These are phyloP conservation scores for Aphidius ervi DNA, from an alignment of 1,140 invertebrate genomes.

Conservation along the genomic window DNA sequence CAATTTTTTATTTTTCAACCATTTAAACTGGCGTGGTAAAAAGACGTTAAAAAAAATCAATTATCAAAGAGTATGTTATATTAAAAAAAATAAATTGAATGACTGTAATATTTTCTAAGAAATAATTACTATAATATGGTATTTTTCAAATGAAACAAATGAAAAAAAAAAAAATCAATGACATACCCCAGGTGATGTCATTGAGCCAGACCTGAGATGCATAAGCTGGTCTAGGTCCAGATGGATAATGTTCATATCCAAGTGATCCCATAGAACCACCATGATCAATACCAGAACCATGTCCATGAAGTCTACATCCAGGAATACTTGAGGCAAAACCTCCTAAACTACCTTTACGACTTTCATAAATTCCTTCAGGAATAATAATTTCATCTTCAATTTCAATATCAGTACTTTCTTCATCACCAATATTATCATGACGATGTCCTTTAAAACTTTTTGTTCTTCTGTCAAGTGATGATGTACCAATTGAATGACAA, in stretches of 20 bases:
- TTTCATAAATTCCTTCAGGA: constrained; percentile 39
- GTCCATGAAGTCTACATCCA: constrained; percentile 43
- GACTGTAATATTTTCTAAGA: neutral
- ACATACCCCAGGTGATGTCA: constrained; percentile 52
- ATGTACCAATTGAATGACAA: constrained; percentile 2
- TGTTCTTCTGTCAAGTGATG: constrained; percentile 19
- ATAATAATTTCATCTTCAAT: constrained; percentile 36
- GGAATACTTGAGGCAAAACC: constrained; percentile 19
- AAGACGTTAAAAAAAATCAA: neutral
- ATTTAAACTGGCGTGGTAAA: neutral
- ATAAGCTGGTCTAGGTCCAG: constrained; percentile 24
- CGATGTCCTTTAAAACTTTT: constrained; percentile 1
- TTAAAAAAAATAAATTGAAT: neutral
- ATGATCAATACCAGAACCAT: constrained; percentile 34
- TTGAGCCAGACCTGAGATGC: constrained; percentile 46
- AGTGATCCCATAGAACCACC: constrained; percentile 35
- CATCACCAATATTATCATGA: constrained; percentile 32
- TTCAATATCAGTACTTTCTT: constrained; percentile 40
- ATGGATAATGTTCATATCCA: constrained; percentile 32
- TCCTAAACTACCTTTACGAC: constrained; percentile 23
- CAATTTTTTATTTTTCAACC: too few species aligned
- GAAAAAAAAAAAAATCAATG: constrained; percentile 3
- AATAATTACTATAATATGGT: neutral
- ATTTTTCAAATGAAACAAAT: neutral
- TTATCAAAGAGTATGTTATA: neutral